A percentile compares a stretch with the other conserved stretches of the same genome.
phyloP scores from a whole-genome alignment of 2,888 invertebrate species.

The Noctua pronuba region DNA sequence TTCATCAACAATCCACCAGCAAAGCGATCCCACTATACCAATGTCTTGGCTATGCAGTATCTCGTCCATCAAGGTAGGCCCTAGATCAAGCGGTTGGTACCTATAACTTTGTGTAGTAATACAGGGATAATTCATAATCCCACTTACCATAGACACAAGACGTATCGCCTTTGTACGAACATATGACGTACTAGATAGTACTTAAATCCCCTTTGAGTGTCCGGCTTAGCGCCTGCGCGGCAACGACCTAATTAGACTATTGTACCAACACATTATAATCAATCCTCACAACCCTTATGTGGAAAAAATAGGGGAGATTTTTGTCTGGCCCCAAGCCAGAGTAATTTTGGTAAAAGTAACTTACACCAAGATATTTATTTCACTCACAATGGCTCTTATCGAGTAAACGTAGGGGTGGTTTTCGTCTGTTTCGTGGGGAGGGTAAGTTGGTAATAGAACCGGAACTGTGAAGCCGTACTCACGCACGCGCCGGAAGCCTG shows the following conservation, averaged over 20 bases:
- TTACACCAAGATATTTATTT: constrained; percentile 2
- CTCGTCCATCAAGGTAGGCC: no score
- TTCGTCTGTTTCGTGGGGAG: not conserved
- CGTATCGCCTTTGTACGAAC: constrained; percentile 44
- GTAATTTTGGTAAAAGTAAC: constrained; percentile 7
- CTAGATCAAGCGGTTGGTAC: not conserved
- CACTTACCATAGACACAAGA: constrained; percentile 31
- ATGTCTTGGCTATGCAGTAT: no score
- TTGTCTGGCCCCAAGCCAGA: no score
- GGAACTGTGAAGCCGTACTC: constrained; percentile 89
- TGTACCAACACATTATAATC: constrained; percentile 5
- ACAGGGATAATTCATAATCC: constrained; percentile 10
- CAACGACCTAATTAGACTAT: constrained; percentile 63
- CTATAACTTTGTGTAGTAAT: not conserved
- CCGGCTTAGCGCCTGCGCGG: constrained; percentile 72
- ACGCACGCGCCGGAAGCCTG: constrained; percentile 87
- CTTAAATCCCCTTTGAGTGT: constrained; percentile 72
- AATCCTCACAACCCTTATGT: not conserved
- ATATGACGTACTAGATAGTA: constrained; percentile 61
- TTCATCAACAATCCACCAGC: no score
- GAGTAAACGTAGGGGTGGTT: constrained; percentile 1
- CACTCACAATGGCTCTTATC: not conserved
- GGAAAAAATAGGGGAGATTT: constrained; percentile 22
- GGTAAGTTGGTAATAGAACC: constrained; percentile 57
- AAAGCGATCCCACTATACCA: no score